Base-by-base conservation (phyloP, 2,797 vertebrate genomes). In the Eleutherodactylus coqui region DNA sequence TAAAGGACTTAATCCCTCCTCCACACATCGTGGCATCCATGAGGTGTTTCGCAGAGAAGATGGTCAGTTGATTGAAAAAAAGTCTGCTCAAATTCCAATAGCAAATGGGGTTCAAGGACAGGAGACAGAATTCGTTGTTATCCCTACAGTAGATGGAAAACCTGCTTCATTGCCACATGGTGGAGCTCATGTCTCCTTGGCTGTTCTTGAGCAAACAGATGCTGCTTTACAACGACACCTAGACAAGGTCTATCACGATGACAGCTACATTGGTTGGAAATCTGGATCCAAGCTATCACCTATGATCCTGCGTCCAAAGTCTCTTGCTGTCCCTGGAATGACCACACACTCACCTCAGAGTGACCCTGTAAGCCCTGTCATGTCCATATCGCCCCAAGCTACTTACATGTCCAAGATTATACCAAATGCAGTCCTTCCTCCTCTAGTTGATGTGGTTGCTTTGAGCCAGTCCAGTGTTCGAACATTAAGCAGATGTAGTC, bases 321-420 rank as follows among this genome's bases (percentile, higher is more conserved):
- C 98, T 0, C 88, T 99, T 83, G 97, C 97, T 0, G 96, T 98
- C 86, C 97, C 97, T 0, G 96, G 97, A 85, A 92, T 97, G 93
- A 97, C 95, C 43, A 95, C 95, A 19, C 93, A 92, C 49, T 64
- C 92, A 78, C 92, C 83, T 47, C 92, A 96, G 2, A 94, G 91
- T 49, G 96, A 93, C 73, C 89, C 81, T 90, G 88, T 93, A 79
- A 94, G 95, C 86, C 96, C 96, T 0, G 98, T 97, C 79, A 97
- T 99, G 94, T 96, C 96, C 80, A 98, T 98, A 92, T 98, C 97
- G 0, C 98, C 98, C 0, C 97, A 99, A 92, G 98, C 96, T 83
- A 94, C 96, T 49, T 99, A 99, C 92, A 89, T 98, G 95, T 99
- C 97, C 19, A 99, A 98, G 92, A 97, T 99, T 89, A 99, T 99